phyloP scores from a whole-genome alignment of 2,797 vertebrate species.

The Dendrocincla fuliginosa region DNA sequence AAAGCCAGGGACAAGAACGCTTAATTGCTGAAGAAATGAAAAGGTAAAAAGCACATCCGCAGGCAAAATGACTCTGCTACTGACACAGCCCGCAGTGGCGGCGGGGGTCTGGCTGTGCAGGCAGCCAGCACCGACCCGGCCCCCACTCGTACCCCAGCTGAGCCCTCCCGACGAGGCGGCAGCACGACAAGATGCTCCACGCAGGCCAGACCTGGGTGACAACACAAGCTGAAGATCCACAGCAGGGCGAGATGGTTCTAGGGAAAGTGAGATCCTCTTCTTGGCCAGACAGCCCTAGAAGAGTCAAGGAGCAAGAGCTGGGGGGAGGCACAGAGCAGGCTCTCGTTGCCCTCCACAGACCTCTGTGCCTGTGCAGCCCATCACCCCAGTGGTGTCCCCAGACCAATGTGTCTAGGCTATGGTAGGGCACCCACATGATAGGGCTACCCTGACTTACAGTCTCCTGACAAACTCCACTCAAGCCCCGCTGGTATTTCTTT shows the following conservation, averaged over 20 bases:
- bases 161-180: neutral
- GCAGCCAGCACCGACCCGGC: neutral
- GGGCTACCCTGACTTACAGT: neutral
- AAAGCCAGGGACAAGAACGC: conserved; percentile 69
- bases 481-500: neutral
- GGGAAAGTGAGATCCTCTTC: neutral
- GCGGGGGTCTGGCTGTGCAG: neutral
- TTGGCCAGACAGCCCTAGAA: neutral
- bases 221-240: neutral
- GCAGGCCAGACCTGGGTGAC: neutral
- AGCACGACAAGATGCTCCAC: neutral
- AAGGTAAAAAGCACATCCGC: conserved; percentile 73
- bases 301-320: neutral
- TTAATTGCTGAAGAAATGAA: conserved; percentile 72
- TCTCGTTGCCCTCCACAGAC: neutral
- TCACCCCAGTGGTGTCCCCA: neutral
- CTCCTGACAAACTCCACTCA: neutral
- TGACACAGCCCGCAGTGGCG: conserved; percentile 22
- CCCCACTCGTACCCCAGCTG: neutral
- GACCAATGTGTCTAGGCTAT: fast-evolving
- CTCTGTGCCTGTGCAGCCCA: neutral
- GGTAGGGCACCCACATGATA: neutral
- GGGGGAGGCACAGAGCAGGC: neutral
- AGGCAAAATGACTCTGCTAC: conserved; percentile 63
- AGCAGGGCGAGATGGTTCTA: neutral